A percentile compares a stretch with the other conserved stretches of the same genome.
Conservation (phyloP, 2,888 invertebrate species). For the Chrysina gloriosa region DNA sequence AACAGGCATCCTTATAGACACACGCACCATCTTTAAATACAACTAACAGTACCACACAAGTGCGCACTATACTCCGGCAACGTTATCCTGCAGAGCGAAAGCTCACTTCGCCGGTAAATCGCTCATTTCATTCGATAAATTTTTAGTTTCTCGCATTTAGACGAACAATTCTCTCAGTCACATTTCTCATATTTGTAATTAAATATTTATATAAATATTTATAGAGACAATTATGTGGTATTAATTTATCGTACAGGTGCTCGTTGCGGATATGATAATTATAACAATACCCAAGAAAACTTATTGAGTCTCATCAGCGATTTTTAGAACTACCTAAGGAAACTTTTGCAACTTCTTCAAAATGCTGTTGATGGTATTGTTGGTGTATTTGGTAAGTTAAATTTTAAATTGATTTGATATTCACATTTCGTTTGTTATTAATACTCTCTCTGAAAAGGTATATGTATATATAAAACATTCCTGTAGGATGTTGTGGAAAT, state of each 20-base stretch:
- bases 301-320: not conserved
- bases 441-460: not conserved
- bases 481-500: too few species aligned
- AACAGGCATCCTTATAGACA: slow-evolving; percentile 7
- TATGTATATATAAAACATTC: too few species aligned
- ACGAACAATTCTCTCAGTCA: not conserved
- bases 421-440: too few species aligned
- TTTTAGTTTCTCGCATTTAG: too few species aligned
- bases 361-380: slow-evolving; percentile 13
- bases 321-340: not conserved
- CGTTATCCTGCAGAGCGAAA: slow-evolving; percentile 15
- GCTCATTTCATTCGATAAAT: not conserved
- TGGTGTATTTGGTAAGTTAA: slow-evolving; percentile 29
- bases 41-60: slow-evolving; percentile 3
- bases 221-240: not conserved
- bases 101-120: not conserved
- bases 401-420: slow-evolving; percentile 4
- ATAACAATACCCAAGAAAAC: not conserved
- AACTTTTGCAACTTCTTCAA: not conserved
- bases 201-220: not conserved
- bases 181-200: not conserved
- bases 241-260: slow-evolving; percentile 12
- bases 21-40: slow-evolving; percentile 6
- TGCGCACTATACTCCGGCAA: not conserved
- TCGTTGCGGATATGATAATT: not conserved